Evolutionary conservation across 2,888 invertebrate species (phyloP), one percentile per base, ranked within the genome.

Genomic region (Ellobium chinense): DNA sequence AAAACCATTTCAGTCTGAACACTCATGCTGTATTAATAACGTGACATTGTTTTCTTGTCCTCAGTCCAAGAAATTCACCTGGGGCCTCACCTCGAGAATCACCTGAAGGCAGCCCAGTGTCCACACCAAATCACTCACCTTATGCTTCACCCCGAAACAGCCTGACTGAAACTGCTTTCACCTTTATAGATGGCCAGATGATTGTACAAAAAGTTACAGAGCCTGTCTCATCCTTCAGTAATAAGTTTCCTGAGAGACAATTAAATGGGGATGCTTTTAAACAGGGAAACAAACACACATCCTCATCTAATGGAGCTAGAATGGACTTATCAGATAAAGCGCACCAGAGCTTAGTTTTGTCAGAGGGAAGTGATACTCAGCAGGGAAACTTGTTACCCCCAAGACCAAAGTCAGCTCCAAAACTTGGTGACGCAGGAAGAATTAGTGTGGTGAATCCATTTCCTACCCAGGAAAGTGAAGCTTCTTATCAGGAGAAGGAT

Each of bases 21-120:
- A n/a, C n/a, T n/a, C n/a, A n/a, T n/a, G n/a, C n/a, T n/a, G n/a
- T n/a, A n/a, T n/a, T n/a, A n/a, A n/a, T n/a, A n/a, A n/a, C n/a
- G n/a, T n/a, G n/a, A n/a, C n/a, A n/a, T n/a, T n/a, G 18, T 18
- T 31, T 62, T 36, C 34, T 18, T 56, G 60, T 54, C 78, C 54
- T 4, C 84, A 89, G 90, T 72, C 88, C 88, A 14, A 79, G 84
- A 58, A 81, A 85, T 70, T 84, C 87, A 29, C 85, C 87, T 18
- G 84, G 77, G 80, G 84, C 83, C 46, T 87, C 87, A 12, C 86
- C 88, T n/a, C 80, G 86, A 39, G 86, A 87, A 21, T 89, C 89
- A 18, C 88, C 87, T 39, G 89, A 89, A 62, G 90, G 89, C 7
- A 89, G 89, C 74, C 90, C 89, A 9, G 89, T 89, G 1, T 89